Conservation (phyloP, 2,888 invertebrate genomes). For the Drosophila kambysellisi region DNA sequence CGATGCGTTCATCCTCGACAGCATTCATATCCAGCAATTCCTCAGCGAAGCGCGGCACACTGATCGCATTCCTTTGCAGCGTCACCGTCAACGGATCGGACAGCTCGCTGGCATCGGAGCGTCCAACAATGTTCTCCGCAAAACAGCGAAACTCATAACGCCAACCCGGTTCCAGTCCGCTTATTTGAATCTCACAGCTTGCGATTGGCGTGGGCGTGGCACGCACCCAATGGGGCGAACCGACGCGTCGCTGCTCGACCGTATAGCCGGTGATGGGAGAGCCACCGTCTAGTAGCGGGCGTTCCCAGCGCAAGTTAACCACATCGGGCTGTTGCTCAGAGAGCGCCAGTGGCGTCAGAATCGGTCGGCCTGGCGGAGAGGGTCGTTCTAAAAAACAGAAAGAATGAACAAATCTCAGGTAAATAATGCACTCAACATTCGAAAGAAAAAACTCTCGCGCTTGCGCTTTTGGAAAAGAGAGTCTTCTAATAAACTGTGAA, state of each 20-base stretch:
- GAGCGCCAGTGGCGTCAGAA: conserved; percentile 90
- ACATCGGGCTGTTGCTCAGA: conserved; percentile 92
- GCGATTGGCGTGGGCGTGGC: conserved; percentile 91
- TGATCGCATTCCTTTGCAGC: conserved; percentile 88
- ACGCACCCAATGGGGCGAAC: conserved; percentile 93
- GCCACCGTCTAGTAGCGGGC: conserved; percentile 93
- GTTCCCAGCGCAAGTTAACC: conserved; percentile 92
- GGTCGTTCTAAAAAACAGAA: conserved; percentile 88
- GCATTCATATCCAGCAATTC: conserved; percentile 90
- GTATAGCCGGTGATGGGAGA: conserved; percentile 93
- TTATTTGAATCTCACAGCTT: conserved; percentile 91
- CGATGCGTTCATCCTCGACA: conserved; percentile 93
- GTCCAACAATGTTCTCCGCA: conserved; percentile 95
- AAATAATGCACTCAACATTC: conserved; percentile 29
- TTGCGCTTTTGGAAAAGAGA: conserved; percentile 28
- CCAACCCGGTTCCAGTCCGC: conserved; percentile 94
- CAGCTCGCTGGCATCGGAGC: conserved; percentile 93
- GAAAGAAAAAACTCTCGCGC: conserved; percentile 23
- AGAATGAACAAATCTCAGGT: conserved; percentile 27
- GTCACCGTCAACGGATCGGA: conserved; percentile 95
- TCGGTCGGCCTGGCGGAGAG: conserved; percentile 92
- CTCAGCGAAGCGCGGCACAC: conserved; percentile 90
- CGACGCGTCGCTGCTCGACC: conserved; percentile 91
- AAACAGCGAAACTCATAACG: conserved; percentile 96
- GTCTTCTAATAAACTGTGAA: background rate